Evolutionary conservation across 2,888 invertebrate genomes (phyloP).

Genomic region (Luperina nickerlii): DNA sequence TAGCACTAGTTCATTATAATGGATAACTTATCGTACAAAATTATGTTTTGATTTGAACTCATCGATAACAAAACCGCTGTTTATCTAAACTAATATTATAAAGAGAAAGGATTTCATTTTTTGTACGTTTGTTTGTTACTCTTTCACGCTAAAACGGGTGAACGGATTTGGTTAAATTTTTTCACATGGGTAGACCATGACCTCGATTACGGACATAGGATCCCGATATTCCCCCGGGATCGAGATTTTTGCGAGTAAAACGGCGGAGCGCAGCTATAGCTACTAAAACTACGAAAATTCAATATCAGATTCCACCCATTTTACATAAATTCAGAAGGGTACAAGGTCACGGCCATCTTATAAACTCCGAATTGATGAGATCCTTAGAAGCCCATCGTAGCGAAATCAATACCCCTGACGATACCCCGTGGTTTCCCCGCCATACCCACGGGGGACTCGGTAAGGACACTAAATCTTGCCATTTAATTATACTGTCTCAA

Average conservation of each 20-base stretch:
- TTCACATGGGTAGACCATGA: neutral
- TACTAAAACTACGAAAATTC: neutral
- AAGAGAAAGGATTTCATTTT: no score
- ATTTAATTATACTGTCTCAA: slow-evolving; percentile 45
- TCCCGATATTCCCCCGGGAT: neutral
- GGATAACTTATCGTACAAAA: neutral
- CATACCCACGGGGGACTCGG: neutral
- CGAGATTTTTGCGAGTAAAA: neutral
- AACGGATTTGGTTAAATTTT: no score
- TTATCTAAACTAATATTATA: no score
- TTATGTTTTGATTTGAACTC: neutral
- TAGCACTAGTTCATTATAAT: neutral
- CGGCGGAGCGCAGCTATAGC: neutral
- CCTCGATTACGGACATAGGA: neutral
- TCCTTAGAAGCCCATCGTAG: neutral
- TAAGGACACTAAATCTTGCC: slow-evolving; percentile 47
- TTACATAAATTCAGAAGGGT: neutral
- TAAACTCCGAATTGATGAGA: slow-evolving; percentile 10
- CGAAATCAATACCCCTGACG: slow-evolving; percentile 32
- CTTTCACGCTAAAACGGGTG: no score
- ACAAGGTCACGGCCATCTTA: slow-evolving; percentile 13
- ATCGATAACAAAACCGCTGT: no score
- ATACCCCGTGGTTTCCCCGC: neutral
- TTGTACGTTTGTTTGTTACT: no score
- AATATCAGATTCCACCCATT: neutral